A percentile compares a stretch with the other conserved stretches of the same genome.
phyloP scores from a whole-genome alignment of 2,888 invertebrate genomes.

The Himalopsyche kuldschensis region DNA sequence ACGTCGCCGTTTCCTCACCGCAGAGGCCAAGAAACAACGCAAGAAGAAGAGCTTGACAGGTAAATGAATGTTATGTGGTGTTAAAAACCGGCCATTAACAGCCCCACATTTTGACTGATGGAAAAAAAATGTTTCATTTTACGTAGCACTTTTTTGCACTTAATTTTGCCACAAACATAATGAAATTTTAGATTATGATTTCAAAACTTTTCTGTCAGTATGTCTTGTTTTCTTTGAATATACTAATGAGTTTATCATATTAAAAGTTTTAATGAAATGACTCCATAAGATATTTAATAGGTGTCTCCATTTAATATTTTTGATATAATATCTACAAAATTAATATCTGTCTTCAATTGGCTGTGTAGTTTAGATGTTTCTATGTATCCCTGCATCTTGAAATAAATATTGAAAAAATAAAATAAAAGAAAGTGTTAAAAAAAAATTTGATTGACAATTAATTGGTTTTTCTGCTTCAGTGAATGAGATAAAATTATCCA shows the following conservation, averaged over 20 bases:
- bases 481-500: neutral
- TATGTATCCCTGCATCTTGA: slow-evolving; percentile 44
- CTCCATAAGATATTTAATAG: too few species aligned
- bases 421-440: neutral
- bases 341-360: slow-evolving; percentile 43
- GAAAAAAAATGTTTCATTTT: neutral
- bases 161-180: too few species aligned
- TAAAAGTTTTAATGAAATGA: too few species aligned
- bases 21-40: slow-evolving; percentile 95
- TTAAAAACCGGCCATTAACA: neutral
- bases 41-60: slow-evolving; percentile 90
- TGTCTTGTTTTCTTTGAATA: too few species aligned
- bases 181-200: too few species aligned
- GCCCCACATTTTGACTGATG: neutral
- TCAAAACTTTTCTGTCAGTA: too few species aligned
- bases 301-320: neutral
- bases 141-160: too few species aligned
- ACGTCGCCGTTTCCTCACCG: slow-evolving; percentile 43
- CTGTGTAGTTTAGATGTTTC: slow-evolving; percentile 46
- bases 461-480: neutral
- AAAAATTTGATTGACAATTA: too few species aligned
- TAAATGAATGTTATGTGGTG: slow-evolving; percentile 57
- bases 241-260: too few species aligned
- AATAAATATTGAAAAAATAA: neutral
- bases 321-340: slow-evolving; percentile 17